phyloP scores from a whole-genome alignment of 2,888 invertebrate genomes.

The Criorhina ranunculi region DNA sequence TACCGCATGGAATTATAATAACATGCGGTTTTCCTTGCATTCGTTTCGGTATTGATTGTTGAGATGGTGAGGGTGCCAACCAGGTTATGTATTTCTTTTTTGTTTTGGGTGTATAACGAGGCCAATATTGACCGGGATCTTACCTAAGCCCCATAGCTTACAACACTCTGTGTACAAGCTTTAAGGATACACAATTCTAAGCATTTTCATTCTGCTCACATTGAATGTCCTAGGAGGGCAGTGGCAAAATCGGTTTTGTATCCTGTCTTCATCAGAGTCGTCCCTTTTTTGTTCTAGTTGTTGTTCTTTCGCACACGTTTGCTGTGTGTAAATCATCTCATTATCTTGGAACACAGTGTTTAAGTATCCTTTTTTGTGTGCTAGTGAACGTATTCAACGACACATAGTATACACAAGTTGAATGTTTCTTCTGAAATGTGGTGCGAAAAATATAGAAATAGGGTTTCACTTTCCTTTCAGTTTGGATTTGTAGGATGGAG shows the following conservation, averaged over 20 bases:
- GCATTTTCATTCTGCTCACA: conserved; percentile 57
- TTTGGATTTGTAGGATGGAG: neutral
- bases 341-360: conserved; percentile 24
- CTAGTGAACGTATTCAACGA: conserved; percentile 35
- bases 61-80: conserved; percentile 38
- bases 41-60: conserved; percentile 34
- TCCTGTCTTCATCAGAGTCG: conserved; percentile 17
- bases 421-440: neutral
- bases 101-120: conserved; percentile 76
- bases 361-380: conserved; percentile 31
- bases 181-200: conserved; percentile 56
- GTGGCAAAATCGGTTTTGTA: neutral
- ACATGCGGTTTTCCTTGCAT: conserved; percentile 58
- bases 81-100: conserved; percentile 34
- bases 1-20: conserved; percentile 68
- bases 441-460: conserved; percentile 35
- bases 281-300: conserved; percentile 15
- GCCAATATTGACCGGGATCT: conserved; percentile 78
- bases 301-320: conserved; percentile 44
- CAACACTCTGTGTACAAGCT: conserved; percentile 69
- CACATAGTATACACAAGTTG: neutral
- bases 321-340: conserved; percentile 40
- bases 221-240: neutral
- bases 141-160: conserved; percentile 77
- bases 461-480: conserved; percentile 38